phyloP scores from a whole-genome alignment of 2,113 vertebrate genomes.

The Chlorodrepanis virens region DNA sequence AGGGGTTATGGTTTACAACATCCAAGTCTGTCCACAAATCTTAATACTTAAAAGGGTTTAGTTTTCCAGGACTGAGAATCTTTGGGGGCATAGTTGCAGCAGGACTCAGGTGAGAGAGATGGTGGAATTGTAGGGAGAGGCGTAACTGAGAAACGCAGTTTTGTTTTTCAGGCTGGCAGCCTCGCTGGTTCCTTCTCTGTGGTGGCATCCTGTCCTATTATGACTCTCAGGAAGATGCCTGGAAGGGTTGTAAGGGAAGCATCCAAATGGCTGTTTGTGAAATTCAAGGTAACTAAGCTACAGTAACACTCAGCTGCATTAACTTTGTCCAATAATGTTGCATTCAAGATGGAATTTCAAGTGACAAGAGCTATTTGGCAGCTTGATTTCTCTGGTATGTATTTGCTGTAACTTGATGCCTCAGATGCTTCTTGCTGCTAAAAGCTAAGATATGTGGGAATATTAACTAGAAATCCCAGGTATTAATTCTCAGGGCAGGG shows the following conservation, averaged over 20 bases:
- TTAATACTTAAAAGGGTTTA: neutral
- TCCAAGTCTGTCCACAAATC: neutral
- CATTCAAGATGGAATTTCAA: neutral
- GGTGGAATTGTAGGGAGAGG: neutral
- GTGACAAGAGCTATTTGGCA: neutral
- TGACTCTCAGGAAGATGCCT: conserved; percentile 95
- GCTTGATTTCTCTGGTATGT: neutral
- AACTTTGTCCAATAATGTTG: neutral
- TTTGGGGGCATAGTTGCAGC: neutral
- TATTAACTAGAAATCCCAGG: too few species aligned
- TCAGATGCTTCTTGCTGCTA: too few species aligned
- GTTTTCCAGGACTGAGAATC: neutral
- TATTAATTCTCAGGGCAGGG: too few species aligned
- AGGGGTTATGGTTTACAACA: neutral
- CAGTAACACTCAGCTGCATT: neutral
- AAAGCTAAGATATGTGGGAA: too few species aligned
- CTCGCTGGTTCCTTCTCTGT: conserved; percentile 96
- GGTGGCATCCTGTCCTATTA: conserved; percentile 95
- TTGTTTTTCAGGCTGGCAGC: conserved; percentile 90
- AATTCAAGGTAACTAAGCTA: conserved; percentile 87
- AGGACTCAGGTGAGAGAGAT: neutral
- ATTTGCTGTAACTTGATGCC: neutral
- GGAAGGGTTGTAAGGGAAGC: conserved; percentile 98
- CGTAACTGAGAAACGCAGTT: neutral
- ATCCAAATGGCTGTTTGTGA: conserved; percentile 98